phyloP scores from a whole-genome alignment of 30 jellyfish, hydroid and myxozoan genomes.

The Rhopilema esculentum region DNA sequence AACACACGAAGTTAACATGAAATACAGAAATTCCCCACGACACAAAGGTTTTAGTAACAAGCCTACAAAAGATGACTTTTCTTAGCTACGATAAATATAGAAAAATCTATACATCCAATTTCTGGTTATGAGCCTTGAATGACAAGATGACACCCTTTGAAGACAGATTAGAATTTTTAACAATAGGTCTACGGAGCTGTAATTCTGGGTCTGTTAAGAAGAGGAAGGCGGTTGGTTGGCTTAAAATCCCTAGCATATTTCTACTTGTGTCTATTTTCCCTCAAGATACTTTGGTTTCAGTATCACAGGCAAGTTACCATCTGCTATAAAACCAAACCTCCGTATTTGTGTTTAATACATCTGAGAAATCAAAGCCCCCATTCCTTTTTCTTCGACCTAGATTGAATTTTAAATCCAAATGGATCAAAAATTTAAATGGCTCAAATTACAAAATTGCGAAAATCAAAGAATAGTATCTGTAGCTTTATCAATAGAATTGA shows the following conservation, averaged over 20 bases:
- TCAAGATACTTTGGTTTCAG: neutral
- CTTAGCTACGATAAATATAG: neutral
- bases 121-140: neutral
- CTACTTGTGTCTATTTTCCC: neutral
- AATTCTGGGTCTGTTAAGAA: neutral
- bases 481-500: too few relatives aligned
- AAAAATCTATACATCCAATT: neutral
- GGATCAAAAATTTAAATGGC: too few relatives aligned
- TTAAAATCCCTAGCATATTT: neutral
- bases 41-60: neutral
- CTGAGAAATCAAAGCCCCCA: too few relatives aligned
- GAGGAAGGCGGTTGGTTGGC: neutral
- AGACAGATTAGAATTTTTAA: neutral
- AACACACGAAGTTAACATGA: neutral
- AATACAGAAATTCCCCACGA: neutral
- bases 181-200: neutral
- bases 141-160: neutral
- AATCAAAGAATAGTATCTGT: too few relatives aligned
- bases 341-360: neutral
- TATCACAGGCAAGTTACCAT: neutral
- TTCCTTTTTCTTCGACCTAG: too few relatives aligned
- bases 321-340: neutral
- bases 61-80: neutral
- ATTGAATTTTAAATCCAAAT: too few relatives aligned
- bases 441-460: too few relatives aligned